Conservation (phyloP, 2,113 vertebrate genomes). For the Cyanoderma ruficeps region DNA sequence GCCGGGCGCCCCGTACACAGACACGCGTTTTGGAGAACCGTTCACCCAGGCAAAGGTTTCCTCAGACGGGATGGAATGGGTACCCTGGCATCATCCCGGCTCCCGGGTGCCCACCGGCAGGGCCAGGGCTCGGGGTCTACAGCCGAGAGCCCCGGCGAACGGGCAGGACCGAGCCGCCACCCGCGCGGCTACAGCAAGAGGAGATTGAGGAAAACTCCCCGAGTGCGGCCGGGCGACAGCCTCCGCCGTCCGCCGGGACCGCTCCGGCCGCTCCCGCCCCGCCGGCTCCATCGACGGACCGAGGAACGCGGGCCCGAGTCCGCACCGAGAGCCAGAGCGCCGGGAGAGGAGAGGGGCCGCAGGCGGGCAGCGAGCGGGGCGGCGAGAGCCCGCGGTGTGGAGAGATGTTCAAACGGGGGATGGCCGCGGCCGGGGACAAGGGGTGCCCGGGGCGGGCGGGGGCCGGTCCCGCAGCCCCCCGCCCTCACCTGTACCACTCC, state of each 20-base stretch:
- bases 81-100: not conserved
- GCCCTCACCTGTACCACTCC: slow-evolving; percentile 95
- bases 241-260: not conserved
- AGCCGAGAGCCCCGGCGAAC: not conserved
- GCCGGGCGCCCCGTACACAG: fast-evolving
- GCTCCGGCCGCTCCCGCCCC: not conserved
- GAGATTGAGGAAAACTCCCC: not conserved
- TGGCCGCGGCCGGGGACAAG: not conserved
- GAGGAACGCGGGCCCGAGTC: not conserved
- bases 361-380: not conserved
- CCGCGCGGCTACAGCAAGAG: not conserved
- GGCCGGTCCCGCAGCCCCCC: not conserved
- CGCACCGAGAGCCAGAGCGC: not conserved
- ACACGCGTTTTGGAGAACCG: not conserved
- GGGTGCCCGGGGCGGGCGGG: not conserved
- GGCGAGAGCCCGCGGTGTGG: not conserved
- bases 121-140: too few species aligned
- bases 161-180: not conserved
- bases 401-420: not conserved
- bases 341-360: not conserved
- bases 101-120: too few species aligned
- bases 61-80: not conserved
- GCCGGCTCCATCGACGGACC: not conserved
- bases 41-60: not conserved
- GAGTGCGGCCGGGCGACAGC: not conserved